Evolutionary conservation across 1,140 invertebrate genomes (phyloP).

Genomic region (Drosophila asahinai): DNA sequence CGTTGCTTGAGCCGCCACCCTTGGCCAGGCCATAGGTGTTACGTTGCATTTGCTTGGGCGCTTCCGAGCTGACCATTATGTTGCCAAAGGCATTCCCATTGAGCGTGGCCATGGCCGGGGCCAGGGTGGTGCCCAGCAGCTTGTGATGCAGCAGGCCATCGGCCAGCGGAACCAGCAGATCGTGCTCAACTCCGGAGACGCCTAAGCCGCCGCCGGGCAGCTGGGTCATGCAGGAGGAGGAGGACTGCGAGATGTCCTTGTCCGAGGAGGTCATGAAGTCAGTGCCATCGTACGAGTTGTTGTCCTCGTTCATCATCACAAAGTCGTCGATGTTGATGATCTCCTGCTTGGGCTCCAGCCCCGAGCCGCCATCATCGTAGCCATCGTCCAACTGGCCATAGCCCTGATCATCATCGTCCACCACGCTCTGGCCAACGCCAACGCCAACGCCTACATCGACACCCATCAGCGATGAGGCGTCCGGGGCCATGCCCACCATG

Average conservation of each 20-base stretch:
- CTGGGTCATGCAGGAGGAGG: slow-evolving; percentile 68
- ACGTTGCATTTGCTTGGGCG: slow-evolving; percentile 82
- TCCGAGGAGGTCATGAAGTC: slow-evolving; percentile 84
- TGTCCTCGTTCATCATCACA: slow-evolving; percentile 83
- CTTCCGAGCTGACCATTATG: slow-evolving; percentile 80
- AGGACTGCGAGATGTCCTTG: slow-evolving; percentile 77
- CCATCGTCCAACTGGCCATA: slow-evolving; percentile 74
- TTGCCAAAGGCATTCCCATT: slow-evolving; percentile 85
- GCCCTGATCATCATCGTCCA: slow-evolving; percentile 78
- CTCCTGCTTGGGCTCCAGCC: slow-evolving; percentile 77
- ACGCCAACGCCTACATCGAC: slow-evolving; percentile 53
- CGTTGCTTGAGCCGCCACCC: background rate
- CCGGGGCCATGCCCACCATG: slow-evolving; percentile 45
- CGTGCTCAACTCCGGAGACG: slow-evolving; percentile 54
- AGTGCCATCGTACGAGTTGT: slow-evolving; percentile 85
- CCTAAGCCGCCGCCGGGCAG: slow-evolving; percentile 42
- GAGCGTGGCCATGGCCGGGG: slow-evolving; percentile 37
- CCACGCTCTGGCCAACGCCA: slow-evolving; percentile 48
- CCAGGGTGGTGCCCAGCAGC: slow-evolving; percentile 62
- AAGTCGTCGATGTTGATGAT: slow-evolving; percentile 85
- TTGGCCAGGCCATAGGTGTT: slow-evolving; percentile 36
- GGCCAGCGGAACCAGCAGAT: slow-evolving; percentile 68
- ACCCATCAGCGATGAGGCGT: slow-evolving; percentile 41
- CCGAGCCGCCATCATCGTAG: slow-evolving; percentile 71
- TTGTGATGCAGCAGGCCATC: slow-evolving; percentile 75